Percentiles rank a stretch among this genome's conserved stretches.
Evolutionary conservation across 2,888 invertebrate species (phyloP).

Genomic region (Rhorus exstirpatorius): DNA sequence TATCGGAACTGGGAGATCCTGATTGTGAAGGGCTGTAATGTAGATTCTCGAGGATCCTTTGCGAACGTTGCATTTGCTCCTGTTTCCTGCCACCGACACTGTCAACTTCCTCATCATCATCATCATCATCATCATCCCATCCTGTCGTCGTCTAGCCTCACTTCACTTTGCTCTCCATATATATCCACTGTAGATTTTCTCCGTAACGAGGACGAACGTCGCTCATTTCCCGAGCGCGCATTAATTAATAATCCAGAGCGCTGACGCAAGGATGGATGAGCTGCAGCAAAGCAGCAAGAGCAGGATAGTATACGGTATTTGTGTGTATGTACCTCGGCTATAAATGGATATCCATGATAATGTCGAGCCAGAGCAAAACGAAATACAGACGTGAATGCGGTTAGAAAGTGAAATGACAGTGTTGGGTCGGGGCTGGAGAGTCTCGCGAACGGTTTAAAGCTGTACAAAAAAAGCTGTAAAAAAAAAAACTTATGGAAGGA

Average conservation of each 20-base stretch:
- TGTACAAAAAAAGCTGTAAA: too few relatives aligned
- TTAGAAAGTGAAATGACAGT: not conserved
- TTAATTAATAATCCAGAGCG: slow-evolving; percentile 73
- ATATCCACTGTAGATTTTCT: slow-evolving; percentile 81
- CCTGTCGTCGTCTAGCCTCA: slow-evolving; percentile 28
- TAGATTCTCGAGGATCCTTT: not conserved
- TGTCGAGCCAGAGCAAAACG: slow-evolving; percentile 12
- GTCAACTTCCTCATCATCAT: slow-evolving; percentile 68
- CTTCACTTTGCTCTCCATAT: slow-evolving; percentile 60
- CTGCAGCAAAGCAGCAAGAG: slow-evolving; percentile 38
- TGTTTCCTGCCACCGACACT: slow-evolving; percentile 18
- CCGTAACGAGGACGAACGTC: slow-evolving; percentile 68
- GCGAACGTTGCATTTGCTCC: slow-evolving; percentile 19
- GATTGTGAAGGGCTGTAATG: not conserved
- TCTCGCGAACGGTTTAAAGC: too few relatives aligned
- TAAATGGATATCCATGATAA: slow-evolving; percentile 23
- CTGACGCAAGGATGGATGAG: slow-evolving; percentile 66
- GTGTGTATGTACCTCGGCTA: not conserved
- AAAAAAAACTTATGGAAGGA: too few relatives aligned
- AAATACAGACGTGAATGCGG: not conserved
- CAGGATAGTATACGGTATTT: slow-evolving; percentile 24
- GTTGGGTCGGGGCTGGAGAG: too few relatives aligned
- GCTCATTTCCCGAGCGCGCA: slow-evolving; percentile 67
- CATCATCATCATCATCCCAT: slow-evolving; percentile 56
- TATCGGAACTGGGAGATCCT: too few relatives aligned